These are phyloP conservation scores for Heliconius hewitsoni DNA, from an alignment of 1,140 invertebrate species.

Conservation along the genomic window DNA sequence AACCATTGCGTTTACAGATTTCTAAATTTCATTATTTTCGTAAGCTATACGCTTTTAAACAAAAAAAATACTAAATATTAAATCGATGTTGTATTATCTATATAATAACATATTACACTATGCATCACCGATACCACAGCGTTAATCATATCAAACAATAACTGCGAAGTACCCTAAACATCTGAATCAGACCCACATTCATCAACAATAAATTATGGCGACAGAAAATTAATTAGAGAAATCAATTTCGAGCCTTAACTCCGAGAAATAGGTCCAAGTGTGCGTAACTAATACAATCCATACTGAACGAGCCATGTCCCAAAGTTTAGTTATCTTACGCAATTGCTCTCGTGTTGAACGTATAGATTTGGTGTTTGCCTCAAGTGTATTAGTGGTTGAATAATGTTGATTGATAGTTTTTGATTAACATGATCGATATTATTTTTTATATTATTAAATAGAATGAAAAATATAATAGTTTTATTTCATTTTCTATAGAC, in stretches of 20 bases:
- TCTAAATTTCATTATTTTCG: too few species aligned
- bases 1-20: too few species aligned
- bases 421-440: too few species aligned
- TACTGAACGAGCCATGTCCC: conserved; percentile 38
- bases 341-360: conserved; percentile 43
- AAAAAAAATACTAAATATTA: too few species aligned
- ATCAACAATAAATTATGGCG: conserved; percentile 34
- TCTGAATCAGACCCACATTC: conserved; percentile 14
- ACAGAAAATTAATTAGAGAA: conserved; percentile 39
- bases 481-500: too few species aligned
- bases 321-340: conserved; percentile 43
- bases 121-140: background rate
- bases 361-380: conserved; percentile 33
- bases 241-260: conserved; percentile 27
- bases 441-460: too few species aligned
- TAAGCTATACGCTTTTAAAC: too few species aligned
- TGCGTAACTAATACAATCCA: conserved; percentile 41
- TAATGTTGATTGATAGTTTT: too few species aligned
- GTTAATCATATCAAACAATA: conserved; percentile 2
- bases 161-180: conserved; percentile 7
- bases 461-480: too few species aligned
- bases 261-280: conserved; percentile 26
- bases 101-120: background rate
- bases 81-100: too few species aligned
- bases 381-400: background rate